Evolutionary conservation across 2,113 vertebrate genomes (phyloP), one percentile per base, ranked within the genome.

Genomic region (Saguinus imperator): DNA sequence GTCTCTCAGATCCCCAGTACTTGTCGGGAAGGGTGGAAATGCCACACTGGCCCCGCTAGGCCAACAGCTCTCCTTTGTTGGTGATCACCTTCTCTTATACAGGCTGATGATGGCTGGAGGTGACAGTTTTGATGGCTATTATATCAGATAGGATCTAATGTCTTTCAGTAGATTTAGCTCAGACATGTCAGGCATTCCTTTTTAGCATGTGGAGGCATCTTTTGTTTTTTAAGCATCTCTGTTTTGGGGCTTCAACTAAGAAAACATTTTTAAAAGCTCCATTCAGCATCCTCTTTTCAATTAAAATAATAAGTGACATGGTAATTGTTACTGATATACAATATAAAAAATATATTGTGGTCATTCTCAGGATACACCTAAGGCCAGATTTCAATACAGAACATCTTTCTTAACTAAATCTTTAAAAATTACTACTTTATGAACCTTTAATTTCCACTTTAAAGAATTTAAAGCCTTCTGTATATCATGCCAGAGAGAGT

Each of bases 351-450:
- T 66, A 21, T 48, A 68, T 68, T 94, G 45, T 16, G 55, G 77
- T 91, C 35, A 23, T 70, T 95, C 7, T 66, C 87, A 80, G 27
- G 7, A 68, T 73, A 66, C 64, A 94, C 32, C n/a, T 57, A 66
- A 92, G n/a, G 29, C 12, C 87, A 75, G 64, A 72, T 66, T 85
- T 89, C 64, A 80, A 88, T 45, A 89, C 14, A 88, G 50, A 96
- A 52, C 18, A 9, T 61, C n/a, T 88, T 55, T 68, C 13, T 90
- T 43, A 82, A 82, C 77, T 93, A 20, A 58, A 37, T 48, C 32
- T 86, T 84, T 92, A 10, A 52, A 87, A 91, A 83, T 57, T 57
- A 70, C 58, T 93, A 37, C n/a, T 91, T 77, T 35, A 40, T 32
- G 48, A 87, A 95, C 23, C 50, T 61, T 58, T 91, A n/a, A 91